Conservation (phyloP, 2,888 invertebrate species). For the Arrhopalites spinosus region DNA sequence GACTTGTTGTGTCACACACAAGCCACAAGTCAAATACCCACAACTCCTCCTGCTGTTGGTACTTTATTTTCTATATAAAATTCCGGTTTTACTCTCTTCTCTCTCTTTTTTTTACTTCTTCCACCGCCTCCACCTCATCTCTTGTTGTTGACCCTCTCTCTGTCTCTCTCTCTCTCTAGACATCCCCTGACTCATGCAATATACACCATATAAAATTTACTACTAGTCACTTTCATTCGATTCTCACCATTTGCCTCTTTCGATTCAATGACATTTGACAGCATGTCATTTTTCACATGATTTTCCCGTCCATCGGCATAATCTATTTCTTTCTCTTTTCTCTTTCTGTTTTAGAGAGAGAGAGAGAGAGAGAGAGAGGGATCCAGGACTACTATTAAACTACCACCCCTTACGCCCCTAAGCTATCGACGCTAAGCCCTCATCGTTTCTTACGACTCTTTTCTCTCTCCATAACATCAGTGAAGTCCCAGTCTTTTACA, state of each 20-base stretch:
- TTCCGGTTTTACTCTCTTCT: not conserved
- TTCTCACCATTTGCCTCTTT: slow-evolving; percentile 10
- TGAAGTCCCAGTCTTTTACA: no score
- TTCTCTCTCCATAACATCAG: not conserved
- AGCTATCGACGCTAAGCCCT: slow-evolving; percentile 2
- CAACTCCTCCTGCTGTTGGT: no score
- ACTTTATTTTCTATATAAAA: not conserved
- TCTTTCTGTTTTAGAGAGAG: slow-evolving; percentile 11
- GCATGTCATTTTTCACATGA: slow-evolving; percentile 33
- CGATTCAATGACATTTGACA: slow-evolving; percentile 25
- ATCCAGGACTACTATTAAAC: not conserved
- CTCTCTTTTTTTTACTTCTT: not conserved
- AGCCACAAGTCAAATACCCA: slow-evolving; percentile 27
- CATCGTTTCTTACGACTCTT: not conserved
- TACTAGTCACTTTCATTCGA: no score
- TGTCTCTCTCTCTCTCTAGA: not conserved
- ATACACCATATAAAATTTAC: not conserved
- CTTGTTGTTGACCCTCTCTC: not conserved
- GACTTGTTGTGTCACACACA: slow-evolving; percentile 4
- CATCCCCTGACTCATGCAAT: not conserved
- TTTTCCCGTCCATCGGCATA: slow-evolving; percentile 16
- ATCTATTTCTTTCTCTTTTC: slow-evolving; percentile 20
- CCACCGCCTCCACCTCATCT: not conserved
- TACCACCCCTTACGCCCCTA: not conserved
- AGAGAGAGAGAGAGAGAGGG: no score